Base-by-base conservation (phyloP, 1,140 invertebrate genomes). In the Meloidogyne exigua region DNA sequence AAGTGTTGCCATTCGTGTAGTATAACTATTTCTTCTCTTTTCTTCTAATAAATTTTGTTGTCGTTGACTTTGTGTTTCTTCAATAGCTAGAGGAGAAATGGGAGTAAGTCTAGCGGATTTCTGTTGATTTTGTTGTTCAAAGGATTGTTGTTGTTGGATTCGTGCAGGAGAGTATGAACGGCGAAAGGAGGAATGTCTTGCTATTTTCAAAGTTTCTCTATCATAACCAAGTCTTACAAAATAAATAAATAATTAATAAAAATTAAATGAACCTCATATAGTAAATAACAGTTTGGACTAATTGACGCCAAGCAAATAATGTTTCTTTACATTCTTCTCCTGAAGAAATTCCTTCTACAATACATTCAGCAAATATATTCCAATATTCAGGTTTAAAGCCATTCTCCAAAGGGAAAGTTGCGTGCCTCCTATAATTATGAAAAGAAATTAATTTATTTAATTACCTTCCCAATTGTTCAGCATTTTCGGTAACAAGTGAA, bases 351-450 rank as follows among this genome's bases (percentile, higher is more conserved):
- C 65, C 82, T 62, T 82, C 80, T 13, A 77, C 57, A 49, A 83
- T 82, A 71, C 80, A 82, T 64, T 82, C 80, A 11, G 80, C 84
- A 65, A 82, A 82, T 18, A 82, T 82, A 65, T 69, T 76, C 80
- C 80, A 82, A 69, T 82, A 82, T 62, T 82, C 80, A n/a, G 77
- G 71, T 13, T 79, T 68, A 42, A 82, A 83, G 21, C 70, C 72
- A n/a, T 82, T 73, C 18, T 68, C 68, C 18, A 82, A 68, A 25
- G 72, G 67, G 9, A 82, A 75, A 23, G 57, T 68, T 42, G 80
- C 80, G 67, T 82, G 80, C n/a, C 76, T 49, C 28, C 78, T 79
- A 64, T 44, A 79, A n/a, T 21, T 44, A 66, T 23, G 10, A 9
- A 18, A 63, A 5, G 1, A 32, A 32, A 39, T 12, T 49, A 10